Evolutionary conservation across 2,113 vertebrate genomes (phyloP), one percentile per base, ranked within the genome.

Genomic region (Gavia stellata): DNA sequence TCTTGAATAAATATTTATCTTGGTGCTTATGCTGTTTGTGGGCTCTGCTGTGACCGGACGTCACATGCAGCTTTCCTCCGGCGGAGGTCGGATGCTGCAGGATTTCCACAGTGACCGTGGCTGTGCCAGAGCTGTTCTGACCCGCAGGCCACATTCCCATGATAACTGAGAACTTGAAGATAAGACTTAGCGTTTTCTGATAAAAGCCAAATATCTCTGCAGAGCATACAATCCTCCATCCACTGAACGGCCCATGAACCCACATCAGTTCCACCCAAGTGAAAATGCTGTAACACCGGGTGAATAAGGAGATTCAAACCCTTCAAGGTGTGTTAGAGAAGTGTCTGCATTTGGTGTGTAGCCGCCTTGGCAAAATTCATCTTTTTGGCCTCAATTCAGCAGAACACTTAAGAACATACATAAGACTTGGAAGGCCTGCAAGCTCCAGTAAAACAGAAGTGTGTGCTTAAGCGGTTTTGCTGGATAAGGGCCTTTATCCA

Each of bases 301-400:
- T 18, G 61, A 34, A 7, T 13, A 38, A 62, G 81, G 73, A 74
- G 68, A 79, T 52, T 45, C 70, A 78, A 40, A 40, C 58, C 83
- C 84, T 93, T 63, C 34, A 14, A 92, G 90, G 56, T 92, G 93
- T 47, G 73, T 11, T 17, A 36, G 72, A 59, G 59, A 55, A 52
- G 53, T 21, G 82, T 47, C 82, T 80, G 70, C 15, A 3, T n/a
- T 72, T 71, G 79, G 40, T 63, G 45, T 28, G 26, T 10, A 25
- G 74, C 85, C 24, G 53, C 63, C 77, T 81, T 23, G 68, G 74
- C 84, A 82, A 73, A 81, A 85, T 68, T 65, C 55, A 55, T 84
- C 53, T 47, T 80, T 78, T 50, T 96, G 96, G 95, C 92, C 91
- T 81, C 65, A 13, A 0, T 92, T 96, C 96, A 96, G 88, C 82